Evolutionary conservation across 2,888 invertebrate genomes (phyloP).

Genomic region (Melanargia galathea): DNA sequence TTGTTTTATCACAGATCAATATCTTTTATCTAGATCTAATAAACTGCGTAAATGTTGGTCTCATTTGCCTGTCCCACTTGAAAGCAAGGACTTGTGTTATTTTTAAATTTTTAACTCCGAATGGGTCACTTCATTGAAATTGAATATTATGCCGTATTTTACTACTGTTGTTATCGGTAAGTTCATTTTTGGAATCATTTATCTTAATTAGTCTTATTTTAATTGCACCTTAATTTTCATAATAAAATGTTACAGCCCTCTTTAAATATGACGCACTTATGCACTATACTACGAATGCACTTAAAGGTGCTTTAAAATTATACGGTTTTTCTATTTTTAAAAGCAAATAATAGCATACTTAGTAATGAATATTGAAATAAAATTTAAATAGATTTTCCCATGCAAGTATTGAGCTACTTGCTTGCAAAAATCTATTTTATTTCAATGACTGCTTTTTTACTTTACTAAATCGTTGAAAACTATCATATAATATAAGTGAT

Average conservation of each 20-base stretch:
- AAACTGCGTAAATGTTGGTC: conserved; percentile 14
- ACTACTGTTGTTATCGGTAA: conserved; percentile 2
- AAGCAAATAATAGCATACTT: no score
- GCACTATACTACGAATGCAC: no score
- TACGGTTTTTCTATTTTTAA: no score
- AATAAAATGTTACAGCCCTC: no score
- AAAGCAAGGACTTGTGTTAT: conserved; percentile 2
- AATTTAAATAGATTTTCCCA: no score
- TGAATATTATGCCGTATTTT: neutral
- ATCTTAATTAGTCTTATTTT: no score
- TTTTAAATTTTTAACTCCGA: conserved; percentile 6
- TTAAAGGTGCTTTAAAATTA: no score
- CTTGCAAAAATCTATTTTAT: neutral
- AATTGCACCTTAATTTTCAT: no score
- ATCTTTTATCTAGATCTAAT: conserved; percentile 15
- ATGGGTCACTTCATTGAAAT: neutral
- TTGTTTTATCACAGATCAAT: conserved; percentile 15
- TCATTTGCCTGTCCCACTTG: conserved; percentile 10
- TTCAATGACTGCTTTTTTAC: neutral
- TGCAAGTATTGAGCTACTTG: neutral
- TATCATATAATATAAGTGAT: neutral
- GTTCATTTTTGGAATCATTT: neutral
- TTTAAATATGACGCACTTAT: no score
- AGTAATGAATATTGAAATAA: no score
- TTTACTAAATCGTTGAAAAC: neutral